phyloP scores from a whole-genome alignment of 2,888 invertebrate species.

The Frankliniella fusca region DNA sequence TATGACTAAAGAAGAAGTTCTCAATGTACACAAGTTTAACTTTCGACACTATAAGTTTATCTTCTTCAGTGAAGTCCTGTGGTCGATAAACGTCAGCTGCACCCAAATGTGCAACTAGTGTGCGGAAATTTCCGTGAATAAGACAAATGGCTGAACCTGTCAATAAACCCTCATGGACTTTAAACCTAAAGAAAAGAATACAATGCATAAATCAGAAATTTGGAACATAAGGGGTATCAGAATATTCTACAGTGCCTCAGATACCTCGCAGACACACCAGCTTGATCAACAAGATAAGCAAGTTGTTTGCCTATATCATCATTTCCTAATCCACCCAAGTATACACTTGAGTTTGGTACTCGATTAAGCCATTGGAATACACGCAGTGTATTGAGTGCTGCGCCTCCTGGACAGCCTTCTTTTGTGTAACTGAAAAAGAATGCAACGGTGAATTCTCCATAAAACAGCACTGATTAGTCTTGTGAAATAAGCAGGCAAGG shows the following conservation, averaged over 20 bases:
- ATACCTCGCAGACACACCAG: neutral
- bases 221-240: neutral
- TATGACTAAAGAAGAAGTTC: neutral
- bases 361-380: slow-evolving; percentile 48
- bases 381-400: slow-evolving; percentile 52
- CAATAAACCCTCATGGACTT: neutral
- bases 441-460: neutral
- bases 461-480: neutral
- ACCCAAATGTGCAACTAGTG: neutral
- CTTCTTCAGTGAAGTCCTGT: neutral
- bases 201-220: neutral
- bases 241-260: neutral
- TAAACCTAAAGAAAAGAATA: neutral
- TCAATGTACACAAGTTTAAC: slow-evolving; percentile 12
- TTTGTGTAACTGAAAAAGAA: slow-evolving; percentile 40
- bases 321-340: slow-evolving; percentile 54
- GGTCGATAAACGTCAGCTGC: neutral
- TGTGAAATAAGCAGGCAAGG: neutral
- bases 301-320: slow-evolving; percentile 48
- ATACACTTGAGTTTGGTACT: slow-evolving; percentile 40
- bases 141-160: neutral
- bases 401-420: slow-evolving; percentile 48
- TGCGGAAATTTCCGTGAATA: neutral
- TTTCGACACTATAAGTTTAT: neutral
- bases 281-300: neutral